Base-by-base conservation (phyloP, 2,888 invertebrate species). In the Fragum fragum region DNA sequence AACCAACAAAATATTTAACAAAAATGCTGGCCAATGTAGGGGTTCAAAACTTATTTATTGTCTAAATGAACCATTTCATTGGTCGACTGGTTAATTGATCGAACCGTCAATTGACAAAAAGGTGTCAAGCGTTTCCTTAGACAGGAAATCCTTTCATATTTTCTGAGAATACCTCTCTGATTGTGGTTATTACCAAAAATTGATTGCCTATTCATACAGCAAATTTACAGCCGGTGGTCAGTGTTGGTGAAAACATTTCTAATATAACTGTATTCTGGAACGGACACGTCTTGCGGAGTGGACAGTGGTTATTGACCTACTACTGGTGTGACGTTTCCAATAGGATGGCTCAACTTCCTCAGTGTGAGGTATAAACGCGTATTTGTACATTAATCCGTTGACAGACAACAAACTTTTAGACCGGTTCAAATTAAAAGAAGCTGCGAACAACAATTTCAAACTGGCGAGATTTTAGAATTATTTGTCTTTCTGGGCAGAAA, bases 261-360 rank as follows among this genome's bases (percentile, higher is more conserved):
- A 61, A 61, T 61, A 61, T 61, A 16, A 32, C 32, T 1, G 32
- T 61, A n/a, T 61, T 61, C 61, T 61, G 32, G 61, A n/a, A 29
- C 18, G 32, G 61, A 61, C 61, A n/a, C 9, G 1, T 29, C 29
- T 0, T n/a, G 29, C 32, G 32, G 6, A n/a, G 7, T 9, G 61
- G 61, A 32, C 61, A n/a, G 18, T 7, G 57, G 57, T 57, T 14
- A 23, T 18, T 32, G 11, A 61, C 32, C 32, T 61, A 61, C n/a
- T 32, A 32, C n/a, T 61, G 61, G 61, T 61, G 61, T 61, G 28
- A 61, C 0, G 29, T 32, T 7, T 14, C 61, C 16, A 16, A 2
- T 1, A 14, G 18, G 1, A 21, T n/a, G 9, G 32, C 14, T 28
- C 29, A 32, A 28, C 11, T 32, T 16, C 61, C 61, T 5, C 29